A percentile compares a stretch with the other conserved stretches of the same genome.
phyloP scores from a whole-genome alignment of 2,797 vertebrate species.

The Eulemur rubriventer region DNA sequence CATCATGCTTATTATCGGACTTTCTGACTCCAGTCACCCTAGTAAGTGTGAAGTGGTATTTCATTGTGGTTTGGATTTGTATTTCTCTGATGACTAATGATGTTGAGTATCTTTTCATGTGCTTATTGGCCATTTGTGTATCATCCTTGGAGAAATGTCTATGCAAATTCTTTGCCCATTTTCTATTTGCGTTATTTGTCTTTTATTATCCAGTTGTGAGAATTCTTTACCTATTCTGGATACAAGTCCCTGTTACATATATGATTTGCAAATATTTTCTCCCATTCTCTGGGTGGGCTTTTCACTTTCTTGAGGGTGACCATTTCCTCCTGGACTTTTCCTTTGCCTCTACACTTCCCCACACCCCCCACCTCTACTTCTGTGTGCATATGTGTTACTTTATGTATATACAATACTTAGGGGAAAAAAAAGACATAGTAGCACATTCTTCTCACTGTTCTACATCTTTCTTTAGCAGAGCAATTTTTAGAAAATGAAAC shows the following conservation, averaged over 20 bases:
- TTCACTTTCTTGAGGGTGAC: background rate
- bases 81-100: background rate
- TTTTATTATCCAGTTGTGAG: background rate
- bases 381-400: background rate
- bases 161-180: background rate
- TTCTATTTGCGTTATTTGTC: background rate
- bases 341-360: background rate
- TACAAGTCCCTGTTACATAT: background rate
- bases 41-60: background rate
- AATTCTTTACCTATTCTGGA: background rate
- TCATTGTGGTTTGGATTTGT: background rate
- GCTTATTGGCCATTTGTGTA: no score
- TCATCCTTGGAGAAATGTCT: no score
- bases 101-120: background rate
- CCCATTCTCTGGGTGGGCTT: background rate
- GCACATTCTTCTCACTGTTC: background rate
- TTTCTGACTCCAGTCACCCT: background rate
- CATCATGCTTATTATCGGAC: background rate
- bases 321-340: background rate
- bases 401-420: background rate
- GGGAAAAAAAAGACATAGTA: constrained; percentile 7
- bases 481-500: constrained; percentile 23
- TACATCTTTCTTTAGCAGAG: constrained; percentile 16
- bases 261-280: background rate
- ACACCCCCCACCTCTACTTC: background rate